Conservation (phyloP, 2,888 invertebrate species). For the Carabus problematicus region DNA sequence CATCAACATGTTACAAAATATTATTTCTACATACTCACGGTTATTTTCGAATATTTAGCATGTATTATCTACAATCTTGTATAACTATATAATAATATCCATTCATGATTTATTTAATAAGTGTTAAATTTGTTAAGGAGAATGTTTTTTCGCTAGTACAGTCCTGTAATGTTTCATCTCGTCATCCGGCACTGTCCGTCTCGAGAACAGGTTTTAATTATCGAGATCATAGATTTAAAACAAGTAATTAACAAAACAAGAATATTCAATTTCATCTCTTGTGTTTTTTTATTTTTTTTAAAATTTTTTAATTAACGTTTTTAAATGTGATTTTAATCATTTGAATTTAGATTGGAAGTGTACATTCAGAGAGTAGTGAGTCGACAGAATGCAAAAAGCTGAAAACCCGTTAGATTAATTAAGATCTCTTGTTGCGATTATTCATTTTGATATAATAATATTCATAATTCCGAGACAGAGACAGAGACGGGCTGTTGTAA, state of each 20-base stretch:
- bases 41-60: too few species aligned
- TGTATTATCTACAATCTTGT: too few species aligned
- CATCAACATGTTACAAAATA: background rate
- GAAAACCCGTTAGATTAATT: conserved; percentile 41
- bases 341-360: conserved; percentile 40
- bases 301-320: too few species aligned
- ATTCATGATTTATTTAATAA: too few species aligned
- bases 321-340: conserved; percentile 40
- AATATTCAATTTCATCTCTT: conserved; percentile 41
- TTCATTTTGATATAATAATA: conserved; percentile 38
- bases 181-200: too few species aligned
- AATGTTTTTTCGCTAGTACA: too few species aligned
- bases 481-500: background rate
- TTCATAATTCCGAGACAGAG: conserved; percentile 39
- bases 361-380: conserved; percentile 25
- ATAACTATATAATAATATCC: too few species aligned
- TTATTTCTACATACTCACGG: too few species aligned
- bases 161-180: too few species aligned
- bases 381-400: conserved; percentile 41
- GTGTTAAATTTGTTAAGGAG: too few species aligned
- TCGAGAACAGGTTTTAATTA: conserved; percentile 39
- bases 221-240: conserved; percentile 38
- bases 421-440: conserved; percentile 41
- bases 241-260: conserved; percentile 40
- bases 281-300: conserved; percentile 30